Conservation (phyloP, 2,113 vertebrate genomes). For the Pituophis catenifer region DNA sequence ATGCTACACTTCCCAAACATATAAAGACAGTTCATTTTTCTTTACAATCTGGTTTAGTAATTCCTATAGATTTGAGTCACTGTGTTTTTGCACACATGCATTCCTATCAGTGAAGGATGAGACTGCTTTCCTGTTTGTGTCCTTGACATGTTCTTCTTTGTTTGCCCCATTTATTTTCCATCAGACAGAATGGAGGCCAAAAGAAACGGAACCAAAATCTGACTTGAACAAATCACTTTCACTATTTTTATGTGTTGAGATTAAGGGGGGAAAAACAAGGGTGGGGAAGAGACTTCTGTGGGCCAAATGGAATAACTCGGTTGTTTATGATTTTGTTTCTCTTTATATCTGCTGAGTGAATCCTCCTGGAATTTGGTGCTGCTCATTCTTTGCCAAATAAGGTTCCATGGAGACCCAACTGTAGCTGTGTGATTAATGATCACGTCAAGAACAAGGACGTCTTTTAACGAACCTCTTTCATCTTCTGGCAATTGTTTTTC, state of each 20-base stretch:
- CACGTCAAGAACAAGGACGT: not conserved
- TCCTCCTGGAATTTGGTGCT: not conserved
- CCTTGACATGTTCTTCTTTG: not conserved
- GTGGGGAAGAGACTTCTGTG: not conserved
- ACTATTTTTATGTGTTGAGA: not conserved
- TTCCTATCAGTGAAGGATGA: constrained; percentile 5
- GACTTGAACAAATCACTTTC: not conserved
- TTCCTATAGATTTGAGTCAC: not conserved
- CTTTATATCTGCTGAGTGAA: not conserved
- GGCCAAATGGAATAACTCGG: not conserved
- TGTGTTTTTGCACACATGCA: not conserved
- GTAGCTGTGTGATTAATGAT: rapidly evolving
- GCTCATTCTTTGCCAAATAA: not conserved
- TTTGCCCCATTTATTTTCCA: not conserved
- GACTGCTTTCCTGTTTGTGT: not conserved
- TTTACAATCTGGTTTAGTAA: not conserved
- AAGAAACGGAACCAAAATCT: not conserved
- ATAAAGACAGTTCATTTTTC: not conserved
- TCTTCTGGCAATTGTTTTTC: constrained; percentile 14
- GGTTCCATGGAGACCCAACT: not conserved
- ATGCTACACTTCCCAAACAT: not conserved
- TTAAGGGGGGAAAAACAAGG: not conserved
- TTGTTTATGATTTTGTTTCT: constrained; percentile 22
- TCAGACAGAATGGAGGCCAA: not conserved
- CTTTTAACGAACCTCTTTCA: constrained; percentile 9